phyloP scores from a whole-genome alignment of 1,140 invertebrate species.

The Conopomorpha cramerella region DNA sequence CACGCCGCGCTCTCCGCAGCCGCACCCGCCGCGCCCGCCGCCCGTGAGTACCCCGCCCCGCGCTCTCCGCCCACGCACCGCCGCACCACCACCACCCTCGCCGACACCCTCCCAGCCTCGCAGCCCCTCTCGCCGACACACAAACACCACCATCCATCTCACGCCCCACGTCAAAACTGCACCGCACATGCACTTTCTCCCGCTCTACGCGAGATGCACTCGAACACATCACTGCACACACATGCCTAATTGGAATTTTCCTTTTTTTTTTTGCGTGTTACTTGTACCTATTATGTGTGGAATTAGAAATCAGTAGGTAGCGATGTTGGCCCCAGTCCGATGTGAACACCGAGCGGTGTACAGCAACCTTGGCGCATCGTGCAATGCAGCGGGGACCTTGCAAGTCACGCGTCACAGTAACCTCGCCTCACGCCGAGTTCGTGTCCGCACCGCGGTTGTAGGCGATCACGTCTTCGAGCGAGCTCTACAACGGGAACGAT shows the following conservation, averaged over 20 bases:
- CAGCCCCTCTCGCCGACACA: too few species aligned
- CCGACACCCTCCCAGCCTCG: conserved; percentile 4
- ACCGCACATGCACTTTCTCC: too few species aligned
- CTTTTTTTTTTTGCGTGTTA: too few species aligned
- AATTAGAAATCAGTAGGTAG: too few species aligned
- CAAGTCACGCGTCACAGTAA: conserved; percentile 59
- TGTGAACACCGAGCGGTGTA: conserved; percentile 23
- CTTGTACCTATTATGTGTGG: too few species aligned
- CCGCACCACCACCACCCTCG: conserved; percentile 6
- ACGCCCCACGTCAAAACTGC: too few species aligned
- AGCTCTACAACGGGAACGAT: conserved; percentile 13
- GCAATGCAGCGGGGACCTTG: conserved; percentile 57
- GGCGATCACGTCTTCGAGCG: conserved; percentile 20
- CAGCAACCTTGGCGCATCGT: conserved; percentile 57
- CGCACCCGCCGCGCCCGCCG: conserved; percentile 8
- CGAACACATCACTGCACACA: too few species aligned
- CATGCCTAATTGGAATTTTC: too few species aligned
- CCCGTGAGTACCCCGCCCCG: conserved; percentile 5
- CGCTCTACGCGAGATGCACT: too few species aligned
- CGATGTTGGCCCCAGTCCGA: too few species aligned
- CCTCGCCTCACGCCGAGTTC: conserved; percentile 52
- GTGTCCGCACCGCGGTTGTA: conserved; percentile 24
- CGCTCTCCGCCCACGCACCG: conserved; percentile 9
- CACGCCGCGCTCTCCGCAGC: conserved; percentile 26
- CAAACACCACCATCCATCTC: too few species aligned